phyloP scores from a whole-genome alignment of 2,888 invertebrate genomes.

The Sminthurinus aureus region DNA sequence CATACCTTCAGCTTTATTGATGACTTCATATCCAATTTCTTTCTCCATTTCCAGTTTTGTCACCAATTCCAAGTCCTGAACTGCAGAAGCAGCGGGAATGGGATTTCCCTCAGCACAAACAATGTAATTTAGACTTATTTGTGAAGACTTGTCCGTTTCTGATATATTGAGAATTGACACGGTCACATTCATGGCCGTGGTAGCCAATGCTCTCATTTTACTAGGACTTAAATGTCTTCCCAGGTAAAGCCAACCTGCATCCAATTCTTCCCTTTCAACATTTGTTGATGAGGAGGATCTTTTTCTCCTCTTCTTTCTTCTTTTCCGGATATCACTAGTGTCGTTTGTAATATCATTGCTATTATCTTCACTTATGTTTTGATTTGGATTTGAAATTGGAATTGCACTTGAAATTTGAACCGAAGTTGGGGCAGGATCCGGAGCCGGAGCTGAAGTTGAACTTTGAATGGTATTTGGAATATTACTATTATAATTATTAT shows the following conservation, averaged over 20 bases:
- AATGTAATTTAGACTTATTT: slow-evolving; percentile 52
- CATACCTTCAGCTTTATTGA: slow-evolving; percentile 58
- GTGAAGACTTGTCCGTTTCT: slow-evolving; percentile 24
- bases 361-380: background rate
- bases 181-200: slow-evolving; percentile 56
- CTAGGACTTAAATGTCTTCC: background rate
- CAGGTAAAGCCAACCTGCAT: background rate
- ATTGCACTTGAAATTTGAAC: too few relatives aligned
- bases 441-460: too few relatives aligned
- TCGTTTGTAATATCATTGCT: too few relatives aligned
- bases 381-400: background rate
- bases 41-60: slow-evolving; percentile 57
- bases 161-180: slow-evolving; percentile 55
- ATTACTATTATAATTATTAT: background rate
- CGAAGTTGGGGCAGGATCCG: too few relatives aligned
- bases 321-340: background rate
- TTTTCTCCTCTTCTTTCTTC: background rate
- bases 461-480: background rate
- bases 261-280: slow-evolving; percentile 7
- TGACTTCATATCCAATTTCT: slow-evolving; percentile 56
- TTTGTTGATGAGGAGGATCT: background rate
- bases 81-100: slow-evolving; percentile 55
- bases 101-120: slow-evolving; percentile 58
- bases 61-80: slow-evolving; percentile 54
- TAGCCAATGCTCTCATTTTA: slow-evolving; percentile 40